Evolutionary conservation across 2,888 invertebrate genomes (phyloP).

Genomic region (Catocala fraxini): DNA sequence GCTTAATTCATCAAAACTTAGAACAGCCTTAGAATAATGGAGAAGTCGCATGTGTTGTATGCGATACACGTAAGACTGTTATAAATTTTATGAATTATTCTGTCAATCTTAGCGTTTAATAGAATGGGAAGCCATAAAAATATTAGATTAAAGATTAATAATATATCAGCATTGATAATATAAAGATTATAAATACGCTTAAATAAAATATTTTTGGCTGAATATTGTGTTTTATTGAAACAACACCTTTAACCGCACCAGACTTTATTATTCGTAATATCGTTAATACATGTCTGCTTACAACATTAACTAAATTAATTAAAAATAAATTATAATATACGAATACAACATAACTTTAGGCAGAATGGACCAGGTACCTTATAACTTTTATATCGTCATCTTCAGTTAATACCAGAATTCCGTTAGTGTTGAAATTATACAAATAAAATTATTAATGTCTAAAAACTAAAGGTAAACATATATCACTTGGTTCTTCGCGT

Average conservation of each 20-base stretch:
- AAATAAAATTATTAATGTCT: not conserved
- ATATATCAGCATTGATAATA: constrained; percentile 87
- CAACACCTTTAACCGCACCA: constrained; percentile 22
- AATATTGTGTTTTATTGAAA: constrained; percentile 70
- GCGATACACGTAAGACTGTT: constrained; percentile 54
- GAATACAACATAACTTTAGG: constrained; percentile 1
- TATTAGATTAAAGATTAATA: constrained; percentile 85
- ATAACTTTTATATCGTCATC: constrained; percentile 1
- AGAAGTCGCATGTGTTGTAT: constrained; percentile 14
- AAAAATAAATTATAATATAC: constrained; percentile 38
- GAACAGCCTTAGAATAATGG: constrained; percentile 57
- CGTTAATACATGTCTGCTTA: constrained; percentile 40
- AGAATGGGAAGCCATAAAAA: constrained; percentile 80
- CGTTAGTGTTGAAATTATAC: no score
- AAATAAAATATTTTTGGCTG: constrained; percentile 88
- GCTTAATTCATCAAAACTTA: constrained; percentile 64
- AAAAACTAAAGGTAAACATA: constrained; percentile 39
- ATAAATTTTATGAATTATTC: constrained; percentile 67
- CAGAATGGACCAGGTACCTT: constrained; percentile 6
- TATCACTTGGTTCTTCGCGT: constrained; percentile 17
- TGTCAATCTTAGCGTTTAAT: constrained; percentile 69
- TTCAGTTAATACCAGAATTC: not conserved
- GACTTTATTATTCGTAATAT: constrained; percentile 40
- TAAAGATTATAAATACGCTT: constrained; percentile 88
- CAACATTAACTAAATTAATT: constrained; percentile 27